Conservation (phyloP, 2,113 vertebrate species). For the Sterna hirundo region DNA sequence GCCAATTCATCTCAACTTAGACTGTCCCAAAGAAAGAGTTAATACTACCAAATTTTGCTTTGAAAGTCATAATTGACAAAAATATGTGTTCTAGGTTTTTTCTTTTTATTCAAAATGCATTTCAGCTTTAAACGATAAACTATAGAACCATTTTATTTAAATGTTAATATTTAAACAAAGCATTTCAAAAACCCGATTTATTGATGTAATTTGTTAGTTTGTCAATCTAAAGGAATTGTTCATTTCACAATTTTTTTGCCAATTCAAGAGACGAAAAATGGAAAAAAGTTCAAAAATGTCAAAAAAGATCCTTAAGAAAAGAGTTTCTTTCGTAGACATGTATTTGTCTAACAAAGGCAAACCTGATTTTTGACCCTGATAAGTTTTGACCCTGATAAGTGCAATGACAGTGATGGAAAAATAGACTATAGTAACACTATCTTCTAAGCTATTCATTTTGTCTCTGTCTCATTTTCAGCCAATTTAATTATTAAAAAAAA, state of each 20-base stretch:
- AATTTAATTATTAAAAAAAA: neutral
- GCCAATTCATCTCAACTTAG: neutral
- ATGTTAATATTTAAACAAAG: neutral
- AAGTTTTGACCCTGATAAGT: neutral
- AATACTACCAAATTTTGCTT: neutral
- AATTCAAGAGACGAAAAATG: neutral
- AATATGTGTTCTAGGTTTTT: neutral
- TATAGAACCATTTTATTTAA: neutral
- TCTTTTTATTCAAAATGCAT: neutral
- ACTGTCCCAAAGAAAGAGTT: neutral
- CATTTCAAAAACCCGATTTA: neutral
- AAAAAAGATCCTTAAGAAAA: neutral
- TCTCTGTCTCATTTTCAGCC: slow-evolving; percentile 23
- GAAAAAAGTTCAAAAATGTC: neutral
- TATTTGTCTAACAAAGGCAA: neutral
- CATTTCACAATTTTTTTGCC: neutral
- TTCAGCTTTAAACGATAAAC: neutral
- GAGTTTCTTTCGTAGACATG: neutral
- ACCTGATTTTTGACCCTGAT: too few relatives aligned
- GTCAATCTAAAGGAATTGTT: neutral
- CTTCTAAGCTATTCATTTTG: neutral
- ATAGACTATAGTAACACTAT: neutral
- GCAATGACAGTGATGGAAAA: neutral
- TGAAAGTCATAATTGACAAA: neutral
- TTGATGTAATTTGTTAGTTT: neutral